Evolutionary conservation across 2,797 vertebrate species (phyloP).

Genomic region (Melanotaenia trifasciata): DNA sequence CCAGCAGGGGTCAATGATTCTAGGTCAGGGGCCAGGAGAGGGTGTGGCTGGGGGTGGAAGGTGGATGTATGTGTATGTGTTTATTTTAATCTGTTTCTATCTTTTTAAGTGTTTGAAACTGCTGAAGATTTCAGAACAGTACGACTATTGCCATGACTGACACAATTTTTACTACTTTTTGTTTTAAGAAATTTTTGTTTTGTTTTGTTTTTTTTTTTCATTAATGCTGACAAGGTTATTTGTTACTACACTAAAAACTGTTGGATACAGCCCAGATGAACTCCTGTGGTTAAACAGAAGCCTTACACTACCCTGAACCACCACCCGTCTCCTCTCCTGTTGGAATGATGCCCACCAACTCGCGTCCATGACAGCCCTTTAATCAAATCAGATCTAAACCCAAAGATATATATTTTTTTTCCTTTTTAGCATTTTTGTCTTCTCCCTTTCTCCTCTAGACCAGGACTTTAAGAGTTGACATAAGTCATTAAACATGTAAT

Average conservation of each 20-base stretch:
- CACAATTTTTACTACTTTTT: conserved; percentile 53
- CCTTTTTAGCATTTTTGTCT: rapidly evolving
- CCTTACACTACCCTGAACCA: conserved; percentile 9
- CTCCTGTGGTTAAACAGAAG: conserved; percentile 53
- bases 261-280: conserved; percentile 58
- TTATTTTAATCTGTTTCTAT: conserved; percentile 67
- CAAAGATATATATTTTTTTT: conserved; percentile 56
- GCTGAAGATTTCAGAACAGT: conserved; percentile 58
- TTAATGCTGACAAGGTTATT: conserved; percentile 62
- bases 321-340: conserved; percentile 48
- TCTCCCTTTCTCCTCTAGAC: conserved; percentile 34
- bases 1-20: conserved; percentile 21
- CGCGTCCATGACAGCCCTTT: conserved; percentile 61
- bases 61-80: conserved; percentile 42
- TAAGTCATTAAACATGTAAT: conserved; percentile 31
- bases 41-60: conserved; percentile 21
- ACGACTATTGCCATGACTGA: conserved; percentile 56
- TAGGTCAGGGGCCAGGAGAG: conserved; percentile 64
- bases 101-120: conserved; percentile 63
- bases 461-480: conserved; percentile 46
- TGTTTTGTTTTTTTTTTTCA: conserved; percentile 34
- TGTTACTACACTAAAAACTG: conserved; percentile 67
- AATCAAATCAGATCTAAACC: conserved; percentile 59
- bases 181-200: neutral
- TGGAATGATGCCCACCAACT: conserved; percentile 46